A percentile compares a stretch with the other conserved stretches of the same genome.
Evolutionary conservation across 2,888 invertebrate genomes (phyloP).

Genomic region (Crepidodera aurea): DNA sequence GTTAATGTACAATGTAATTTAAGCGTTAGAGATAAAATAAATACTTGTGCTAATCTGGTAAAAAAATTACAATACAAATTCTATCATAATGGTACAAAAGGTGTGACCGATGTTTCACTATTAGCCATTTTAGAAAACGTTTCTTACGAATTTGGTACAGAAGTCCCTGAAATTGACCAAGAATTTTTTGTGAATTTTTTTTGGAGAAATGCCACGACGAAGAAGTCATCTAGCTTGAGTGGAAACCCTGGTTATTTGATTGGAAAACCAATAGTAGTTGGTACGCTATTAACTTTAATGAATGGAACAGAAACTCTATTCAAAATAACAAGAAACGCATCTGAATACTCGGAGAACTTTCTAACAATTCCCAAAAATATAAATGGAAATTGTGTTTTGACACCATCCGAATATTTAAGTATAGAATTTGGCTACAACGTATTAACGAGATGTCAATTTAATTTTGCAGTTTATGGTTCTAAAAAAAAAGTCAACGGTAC

Average conservation of each 20-base stretch:
- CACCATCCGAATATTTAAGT: slow-evolving; percentile 55
- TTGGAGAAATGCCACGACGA: slow-evolving; percentile 53
- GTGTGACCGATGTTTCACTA: slow-evolving; percentile 57
- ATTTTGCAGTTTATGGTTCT: slow-evolving; percentile 29
- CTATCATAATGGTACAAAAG: slow-evolving; percentile 61
- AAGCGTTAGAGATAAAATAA: slow-evolving; percentile 39
- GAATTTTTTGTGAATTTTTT: slow-evolving; percentile 53
- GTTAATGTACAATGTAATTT: slow-evolving; percentile 42
- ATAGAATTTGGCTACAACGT: slow-evolving; percentile 65
- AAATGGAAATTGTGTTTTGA: slow-evolving; percentile 61
- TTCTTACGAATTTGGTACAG: slow-evolving; percentile 42
- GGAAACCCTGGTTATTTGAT: slow-evolving; percentile 80
- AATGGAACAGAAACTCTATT: slow-evolving; percentile 43
- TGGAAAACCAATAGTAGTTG: slow-evolving; percentile 70
- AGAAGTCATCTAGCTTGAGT: slow-evolving; percentile 62
- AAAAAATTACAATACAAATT: slow-evolving; percentile 55
- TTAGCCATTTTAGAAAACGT: slow-evolving; percentile 50
- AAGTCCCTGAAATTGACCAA: slow-evolving; percentile 44
- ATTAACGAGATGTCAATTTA: slow-evolving; percentile 61
- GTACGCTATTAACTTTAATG: slow-evolving; percentile 57
- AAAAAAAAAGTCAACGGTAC: slow-evolving; percentile 45
- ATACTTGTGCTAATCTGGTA: slow-evolving; percentile 55
- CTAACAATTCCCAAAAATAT: slow-evolving; percentile 59
- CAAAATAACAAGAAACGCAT: slow-evolving; percentile 44
- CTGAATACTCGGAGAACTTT: slow-evolving; percentile 52